Percentiles rank a stretch among this genome's conserved stretches.
phyloP scores from a whole-genome alignment of 2,888 invertebrate genomes.

The Nephrotoma appendiculata region DNA sequence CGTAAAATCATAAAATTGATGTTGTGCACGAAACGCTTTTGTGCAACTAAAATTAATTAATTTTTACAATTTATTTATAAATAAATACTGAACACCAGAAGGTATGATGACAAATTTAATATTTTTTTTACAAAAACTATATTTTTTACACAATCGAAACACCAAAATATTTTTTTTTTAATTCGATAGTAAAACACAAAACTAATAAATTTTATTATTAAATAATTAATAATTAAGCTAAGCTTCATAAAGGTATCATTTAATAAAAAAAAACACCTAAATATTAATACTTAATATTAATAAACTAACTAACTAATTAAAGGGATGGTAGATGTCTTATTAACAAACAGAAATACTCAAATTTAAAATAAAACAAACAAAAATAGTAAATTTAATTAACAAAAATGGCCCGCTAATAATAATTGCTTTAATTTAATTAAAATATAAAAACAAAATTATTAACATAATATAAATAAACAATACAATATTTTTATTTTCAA shows the following conservation, averaged over 20 bases:
- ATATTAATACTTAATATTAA: background rate
- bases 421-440: background rate
- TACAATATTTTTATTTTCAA: background rate
- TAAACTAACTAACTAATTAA: background rate
- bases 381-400: background rate
- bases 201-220: background rate
- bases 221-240: background rate
- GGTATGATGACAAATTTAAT: background rate
- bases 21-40: background rate
- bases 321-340: background rate
- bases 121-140: background rate
- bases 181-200: background rate
- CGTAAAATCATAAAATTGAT: background rate
- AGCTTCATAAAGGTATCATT: background rate
- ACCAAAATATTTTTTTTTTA: background rate
- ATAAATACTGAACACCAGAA: background rate
- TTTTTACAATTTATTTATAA: background rate
- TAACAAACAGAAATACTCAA: background rate
- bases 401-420: background rate
- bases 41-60: background rate
- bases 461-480: background rate
- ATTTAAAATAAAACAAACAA: background rate
- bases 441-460: background rate
- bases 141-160: background rate
- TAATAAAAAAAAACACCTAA: background rate